These are phyloP conservation scores for Acronicta psi DNA, from an alignment of 2,888 invertebrate genomes.

Conservation along the genomic window DNA sequence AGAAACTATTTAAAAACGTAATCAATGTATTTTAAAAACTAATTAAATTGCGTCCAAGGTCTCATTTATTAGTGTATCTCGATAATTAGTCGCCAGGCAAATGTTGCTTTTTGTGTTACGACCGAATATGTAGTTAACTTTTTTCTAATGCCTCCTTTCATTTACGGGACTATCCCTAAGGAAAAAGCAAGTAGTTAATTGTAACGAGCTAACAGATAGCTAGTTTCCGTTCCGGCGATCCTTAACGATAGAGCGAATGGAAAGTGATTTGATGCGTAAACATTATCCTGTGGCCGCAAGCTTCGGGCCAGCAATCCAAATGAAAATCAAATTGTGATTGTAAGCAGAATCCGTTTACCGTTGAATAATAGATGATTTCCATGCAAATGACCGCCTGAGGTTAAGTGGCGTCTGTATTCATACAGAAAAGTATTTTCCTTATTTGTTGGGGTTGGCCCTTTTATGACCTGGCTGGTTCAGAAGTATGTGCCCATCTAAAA, in stretches of 20 bases:
- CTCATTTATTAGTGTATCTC: no score
- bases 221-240: constrained; percentile 25
- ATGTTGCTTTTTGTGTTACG: no score
- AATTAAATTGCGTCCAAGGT: no score
- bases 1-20: no score
- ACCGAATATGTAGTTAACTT: no score
- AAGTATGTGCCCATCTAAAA: constrained; percentile 4
- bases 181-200: not conserved
- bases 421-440: constrained; percentile 43
- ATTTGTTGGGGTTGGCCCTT: constrained; percentile 39
- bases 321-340: constrained; percentile 52
- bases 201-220: not conserved
- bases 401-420: constrained; percentile 44
- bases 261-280: constrained; percentile 41
- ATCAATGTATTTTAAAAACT: no score
- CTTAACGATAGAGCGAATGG: constrained; percentile 14
- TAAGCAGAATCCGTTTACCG: constrained; percentile 48
- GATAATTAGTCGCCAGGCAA: no score
- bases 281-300: constrained; percentile 41
- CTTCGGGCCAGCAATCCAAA: constrained; percentile 41
- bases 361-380: constrained; percentile 43
- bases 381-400: constrained; percentile 45
- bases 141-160: not conserved
- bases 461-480: constrained; percentile 16
- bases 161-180: not conserved